Evolutionary conservation across 2,888 invertebrate genomes (phyloP), one percentile per base, ranked within the genome.

Genomic region (Eueremaeus valkanovi): DNA sequence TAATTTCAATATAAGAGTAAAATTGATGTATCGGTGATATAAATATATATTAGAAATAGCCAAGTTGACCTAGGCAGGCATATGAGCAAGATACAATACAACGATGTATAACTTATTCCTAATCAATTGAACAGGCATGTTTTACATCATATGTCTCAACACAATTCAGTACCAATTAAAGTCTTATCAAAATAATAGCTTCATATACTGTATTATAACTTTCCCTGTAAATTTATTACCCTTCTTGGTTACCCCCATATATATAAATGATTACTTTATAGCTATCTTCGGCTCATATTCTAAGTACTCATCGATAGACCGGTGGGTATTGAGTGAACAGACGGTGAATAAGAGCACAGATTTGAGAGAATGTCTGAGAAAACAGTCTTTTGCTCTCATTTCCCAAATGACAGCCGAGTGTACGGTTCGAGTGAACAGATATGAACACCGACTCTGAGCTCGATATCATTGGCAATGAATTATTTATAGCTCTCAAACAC

Each of bases 391-490:
- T 33, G n/a, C 18, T 18, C 63, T 63, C 63, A 31, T 63, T 63
- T 63, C 63, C 63, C 63, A 63, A 63, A 5, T 31, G 63, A 63
- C 63, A 63, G 29, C 6, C 8, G n/a, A 31, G 31, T 33, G 31
- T 33, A n/a, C 5, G 5, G 18, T 63, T 6, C 3, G 2, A 31
- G 63, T 55, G 1, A 6, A 24, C 11, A 5, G 63, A 33, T 33
- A 63, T 63, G 31, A 63, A 63, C 63, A 63, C 18, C 63, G 31
- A 33, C 63, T 63, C 3, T 13, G 31, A 5, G 31, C 33, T 18
- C 18, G 63, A 63, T 63, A 63, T 58, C 58, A 24, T 63, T 63
- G 33, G 6, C n/a, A 63, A 63, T 63, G 63, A 63, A 63, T 63
- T 63, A 63, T 63, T 63, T 63, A 63, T 63, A 63, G 63, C 63